Evolutionary conservation across 1,140 invertebrate species (phyloP).

Genomic region (Myzus persicae): DNA sequence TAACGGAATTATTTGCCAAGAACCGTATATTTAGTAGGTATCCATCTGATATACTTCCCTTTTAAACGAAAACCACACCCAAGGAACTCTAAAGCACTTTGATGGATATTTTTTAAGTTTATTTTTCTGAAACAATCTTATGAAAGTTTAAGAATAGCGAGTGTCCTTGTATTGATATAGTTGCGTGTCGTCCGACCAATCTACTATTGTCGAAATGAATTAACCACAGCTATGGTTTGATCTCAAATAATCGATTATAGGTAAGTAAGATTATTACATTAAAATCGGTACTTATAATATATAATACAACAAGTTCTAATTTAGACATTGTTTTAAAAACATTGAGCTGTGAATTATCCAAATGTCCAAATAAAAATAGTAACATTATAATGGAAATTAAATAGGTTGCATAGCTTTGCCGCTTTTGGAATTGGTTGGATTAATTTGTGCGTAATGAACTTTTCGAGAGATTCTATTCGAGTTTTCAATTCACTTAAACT

Average conservation of each 20-base stretch:
- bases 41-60: not conserved
- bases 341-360: not conserved
- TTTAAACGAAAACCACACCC: not conserved
- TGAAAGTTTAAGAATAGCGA: not conserved
- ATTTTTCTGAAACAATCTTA: not conserved
- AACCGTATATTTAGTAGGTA: not conserved
- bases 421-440: not conserved
- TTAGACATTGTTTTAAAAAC: not conserved
- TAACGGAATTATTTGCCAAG: not conserved
- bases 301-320: not conserved
- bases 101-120: not conserved
- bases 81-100: not conserved
- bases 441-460: conserved; percentile 1
- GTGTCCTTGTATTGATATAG: no score
- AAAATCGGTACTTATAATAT: not conserved
- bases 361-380: not conserved
- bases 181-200: not conserved
- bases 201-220: not conserved
- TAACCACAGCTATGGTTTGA: not conserved
- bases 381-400: not conserved
- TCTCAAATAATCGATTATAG: not conserved
- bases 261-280: not conserved
- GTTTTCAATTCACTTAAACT: conserved; percentile 6
- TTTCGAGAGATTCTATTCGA: not conserved
- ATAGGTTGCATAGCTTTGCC: not conserved